Conservation (phyloP, 2,797 vertebrate genomes). For the Kryptopterus vitreolus region DNA sequence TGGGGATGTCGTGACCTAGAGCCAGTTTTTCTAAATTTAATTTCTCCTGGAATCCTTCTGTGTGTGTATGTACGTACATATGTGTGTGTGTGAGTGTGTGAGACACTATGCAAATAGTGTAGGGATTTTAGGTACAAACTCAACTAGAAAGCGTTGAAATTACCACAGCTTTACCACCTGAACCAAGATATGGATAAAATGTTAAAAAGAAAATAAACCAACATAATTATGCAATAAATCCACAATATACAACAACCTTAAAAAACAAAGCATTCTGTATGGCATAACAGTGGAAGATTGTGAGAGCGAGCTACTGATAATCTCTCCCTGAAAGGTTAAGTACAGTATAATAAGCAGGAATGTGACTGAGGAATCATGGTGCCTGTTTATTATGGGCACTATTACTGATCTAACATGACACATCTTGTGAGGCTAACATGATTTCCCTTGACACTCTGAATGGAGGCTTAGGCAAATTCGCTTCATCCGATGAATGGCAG, state of each 20-base stretch:
- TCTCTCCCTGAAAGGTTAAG: background rate
- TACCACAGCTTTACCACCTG: background rate
- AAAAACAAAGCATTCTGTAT: too few species aligned
- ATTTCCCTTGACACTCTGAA: conserved; percentile 9
- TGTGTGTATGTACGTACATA: conserved; percentile 48
- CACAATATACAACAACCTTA: conserved; percentile 5
- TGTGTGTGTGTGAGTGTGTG: too few species aligned
- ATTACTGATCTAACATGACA: background rate
- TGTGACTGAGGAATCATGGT: background rate
- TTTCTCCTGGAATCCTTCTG: conserved; percentile 54
- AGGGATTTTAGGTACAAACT: conserved; percentile 28
- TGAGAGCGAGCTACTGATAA: background rate
- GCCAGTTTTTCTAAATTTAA: conserved; percentile 70
- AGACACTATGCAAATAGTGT: conserved; percentile 63
- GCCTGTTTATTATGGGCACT: background rate
- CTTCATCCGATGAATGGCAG: conserved; percentile 25
- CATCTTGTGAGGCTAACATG: background rate
- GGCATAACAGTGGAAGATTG: background rate
- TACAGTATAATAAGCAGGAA: background rate
- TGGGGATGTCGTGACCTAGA: conserved; percentile 52
- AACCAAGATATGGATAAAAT: background rate
- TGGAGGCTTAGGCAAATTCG: conserved; percentile 31
- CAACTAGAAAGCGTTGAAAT: conserved; percentile 33
- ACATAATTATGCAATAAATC: too few species aligned
- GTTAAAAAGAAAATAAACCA: background rate